Percentiles rank a stretch among this genome's conserved stretches.
Evolutionary conservation across 2,113 vertebrate genomes (phyloP).

Genomic region (Centrocercus urophasianus): DNA sequence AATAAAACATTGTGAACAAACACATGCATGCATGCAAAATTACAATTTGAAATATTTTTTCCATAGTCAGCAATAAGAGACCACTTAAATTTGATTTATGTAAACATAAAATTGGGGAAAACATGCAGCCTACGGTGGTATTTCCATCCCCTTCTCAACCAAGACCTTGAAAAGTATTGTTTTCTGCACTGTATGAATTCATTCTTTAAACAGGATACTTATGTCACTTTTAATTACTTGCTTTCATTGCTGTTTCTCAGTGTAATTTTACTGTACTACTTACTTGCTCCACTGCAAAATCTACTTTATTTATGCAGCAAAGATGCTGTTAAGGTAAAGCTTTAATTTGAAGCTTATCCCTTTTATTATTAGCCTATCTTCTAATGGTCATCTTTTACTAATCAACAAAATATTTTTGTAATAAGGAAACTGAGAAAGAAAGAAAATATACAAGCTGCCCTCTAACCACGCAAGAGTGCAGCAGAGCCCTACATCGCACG

Average conservation of each 20-base stretch:
- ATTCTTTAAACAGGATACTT: neutral
- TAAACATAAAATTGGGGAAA: constrained; percentile 23
- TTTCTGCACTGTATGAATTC: neutral
- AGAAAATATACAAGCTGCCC: neutral
- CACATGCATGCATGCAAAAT: neutral
- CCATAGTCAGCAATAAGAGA: neutral
- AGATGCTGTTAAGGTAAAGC: neutral
- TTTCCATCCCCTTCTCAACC: neutral
- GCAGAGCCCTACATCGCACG: neutral
- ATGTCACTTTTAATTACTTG: neutral
- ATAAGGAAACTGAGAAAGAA: neutral
- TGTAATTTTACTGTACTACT: neutral
- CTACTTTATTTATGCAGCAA: neutral
- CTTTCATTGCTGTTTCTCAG: neutral
- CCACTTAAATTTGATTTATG: constrained; percentile 2
- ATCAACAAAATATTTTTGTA: neutral
- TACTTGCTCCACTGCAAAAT: neutral
- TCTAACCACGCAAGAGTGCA: neutral
- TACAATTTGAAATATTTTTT: constrained; percentile 13
- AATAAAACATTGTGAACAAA: constrained; percentile 26
- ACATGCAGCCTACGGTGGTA: neutral
- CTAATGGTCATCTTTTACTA: neutral
- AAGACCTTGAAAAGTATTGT: neutral
- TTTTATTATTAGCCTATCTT: neutral
- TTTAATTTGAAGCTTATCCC: neutral